These are phyloP conservation scores for Gobius niger DNA, from an alignment of 2,113 vertebrate species.

Conservation along the genomic window DNA sequence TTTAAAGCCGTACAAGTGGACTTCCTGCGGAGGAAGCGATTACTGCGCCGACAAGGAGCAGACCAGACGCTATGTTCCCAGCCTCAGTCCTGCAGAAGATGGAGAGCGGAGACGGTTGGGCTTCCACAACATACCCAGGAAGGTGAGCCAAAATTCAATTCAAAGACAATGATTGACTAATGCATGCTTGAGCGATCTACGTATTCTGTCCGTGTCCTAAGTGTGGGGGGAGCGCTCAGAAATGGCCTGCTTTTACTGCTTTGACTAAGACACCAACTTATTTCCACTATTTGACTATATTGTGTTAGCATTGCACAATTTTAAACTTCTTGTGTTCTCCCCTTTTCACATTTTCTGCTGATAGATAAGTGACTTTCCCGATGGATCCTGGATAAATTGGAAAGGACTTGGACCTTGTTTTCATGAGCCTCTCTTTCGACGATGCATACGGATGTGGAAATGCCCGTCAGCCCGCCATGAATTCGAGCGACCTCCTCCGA, in stretches of 20 bases:
- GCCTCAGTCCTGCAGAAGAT: conserved; percentile 20
- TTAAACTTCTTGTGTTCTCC: no score
- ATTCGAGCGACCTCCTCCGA: neutral
- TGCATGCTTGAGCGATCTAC: no score
- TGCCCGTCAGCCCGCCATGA: neutral
- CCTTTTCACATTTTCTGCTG: no score
- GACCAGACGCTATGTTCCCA: conserved; percentile 61
- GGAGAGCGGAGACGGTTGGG: conserved; percentile 20
- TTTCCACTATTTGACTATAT: no score
- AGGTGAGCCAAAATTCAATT: neutral
- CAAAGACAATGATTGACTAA: no score
- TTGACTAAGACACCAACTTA: no score
- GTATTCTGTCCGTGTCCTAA: no score
- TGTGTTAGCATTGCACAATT: no score
- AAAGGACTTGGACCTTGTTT: neutral
- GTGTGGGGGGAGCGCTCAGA: no score
- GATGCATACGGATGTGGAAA: neutral
- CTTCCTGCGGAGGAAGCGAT: conserved; percentile 79
- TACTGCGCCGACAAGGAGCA: conserved; percentile 68
- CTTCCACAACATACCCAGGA: neutral
- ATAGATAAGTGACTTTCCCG: no score
- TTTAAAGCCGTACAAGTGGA: conserved; percentile 75
- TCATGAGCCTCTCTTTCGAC: neutral
- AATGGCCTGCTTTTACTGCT: no score
- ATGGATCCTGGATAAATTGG: conserved; percentile 37